Evolutionary conservation across 2,797 vertebrate species (phyloP).

Genomic region (Bufotes viridis): DNA sequence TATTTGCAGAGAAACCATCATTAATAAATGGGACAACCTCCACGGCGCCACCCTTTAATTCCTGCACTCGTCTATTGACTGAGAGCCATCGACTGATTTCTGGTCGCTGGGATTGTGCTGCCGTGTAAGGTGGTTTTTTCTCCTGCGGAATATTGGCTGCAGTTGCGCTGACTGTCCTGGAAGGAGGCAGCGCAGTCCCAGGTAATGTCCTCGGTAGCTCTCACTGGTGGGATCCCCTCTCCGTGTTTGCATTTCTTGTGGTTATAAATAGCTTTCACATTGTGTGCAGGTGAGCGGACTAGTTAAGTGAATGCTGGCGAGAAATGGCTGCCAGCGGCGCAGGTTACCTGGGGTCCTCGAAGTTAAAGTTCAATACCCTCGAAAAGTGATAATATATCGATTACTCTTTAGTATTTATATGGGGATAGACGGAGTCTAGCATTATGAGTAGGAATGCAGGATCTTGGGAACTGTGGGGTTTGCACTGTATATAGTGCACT

Average conservation of each 20-base stretch:
- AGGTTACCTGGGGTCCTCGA: neutral
- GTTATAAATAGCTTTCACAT: conserved; percentile 49
- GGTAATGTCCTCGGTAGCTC: conserved; percentile 41
- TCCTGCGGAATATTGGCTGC: neutral
- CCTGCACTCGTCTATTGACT: neutral
- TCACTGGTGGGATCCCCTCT: conserved; percentile 50
- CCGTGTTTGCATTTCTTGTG: conserved; percentile 56
- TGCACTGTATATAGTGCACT: neutral
- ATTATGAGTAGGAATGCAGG: neutral
- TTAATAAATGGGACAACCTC: too few species aligned
- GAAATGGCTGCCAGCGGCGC: neutral
- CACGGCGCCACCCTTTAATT: neutral
- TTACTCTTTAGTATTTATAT: neutral
- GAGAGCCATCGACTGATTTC: neutral
- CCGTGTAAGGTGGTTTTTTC: neutral
- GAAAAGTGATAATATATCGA: neutral
- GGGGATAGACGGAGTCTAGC: neutral
- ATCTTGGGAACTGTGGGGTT: neutral
- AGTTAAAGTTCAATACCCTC: neutral
- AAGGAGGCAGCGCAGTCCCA: conserved; percentile 21
- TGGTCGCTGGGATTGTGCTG: neutral
- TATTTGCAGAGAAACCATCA: too few species aligned
- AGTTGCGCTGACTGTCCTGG: neutral
- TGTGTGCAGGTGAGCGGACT: conserved; percentile 47
- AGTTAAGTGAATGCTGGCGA: conserved; percentile 25